Base-by-base conservation (phyloP, 1,140 invertebrate species). In the Dermatophagoides farinae region DNA sequence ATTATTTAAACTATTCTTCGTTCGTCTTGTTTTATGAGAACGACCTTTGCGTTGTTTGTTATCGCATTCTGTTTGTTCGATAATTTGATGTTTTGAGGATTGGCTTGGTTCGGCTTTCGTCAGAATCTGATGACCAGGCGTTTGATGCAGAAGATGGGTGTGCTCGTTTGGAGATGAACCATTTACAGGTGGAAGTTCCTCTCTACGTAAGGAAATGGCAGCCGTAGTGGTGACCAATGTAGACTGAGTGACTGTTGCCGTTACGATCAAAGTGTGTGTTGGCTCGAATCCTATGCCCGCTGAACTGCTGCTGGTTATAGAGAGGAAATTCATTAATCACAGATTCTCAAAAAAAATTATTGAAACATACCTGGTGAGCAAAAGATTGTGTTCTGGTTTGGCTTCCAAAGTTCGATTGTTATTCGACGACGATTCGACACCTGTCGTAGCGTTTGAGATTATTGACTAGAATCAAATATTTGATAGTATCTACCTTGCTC, bases 161-260 rank as follows among this genome's bases (percentile, higher is more conserved):
- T 47, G 46, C 6, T 18, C 46, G 9, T 47, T 47, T 18, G 46
- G 18, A 4, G 22, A 47, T 18, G 46, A 31, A 4, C 31, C 31
- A 31, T 31, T 18, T 47, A 18, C 2, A 4, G 46, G 46, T 9
- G 46, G 46, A 23, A 47, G 9, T 47, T 20, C 46, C 22, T 2
- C 46, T 47, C 46, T 18, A 20, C 46, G 46, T 5, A 55, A 25
- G 5, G 57, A 59, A 6, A 46, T n/a, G 4, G 57, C 40, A n/a
- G 40, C 57, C 12, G 57, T 59, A 2, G 40, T 59, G 57, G 40
- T 49, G 1, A 49, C 57, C 44, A 44, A 57, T 1, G 57, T 59
- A 38, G 16, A 18, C 6, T n/a, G 44, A 20, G 57, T 59, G 18
- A 5, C 14, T 2, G 57, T 4, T 50, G 57, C 44, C 6, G 44